phyloP scores from a whole-genome alignment of 1,140 invertebrate species.

The Tetragonula clypearis region DNA sequence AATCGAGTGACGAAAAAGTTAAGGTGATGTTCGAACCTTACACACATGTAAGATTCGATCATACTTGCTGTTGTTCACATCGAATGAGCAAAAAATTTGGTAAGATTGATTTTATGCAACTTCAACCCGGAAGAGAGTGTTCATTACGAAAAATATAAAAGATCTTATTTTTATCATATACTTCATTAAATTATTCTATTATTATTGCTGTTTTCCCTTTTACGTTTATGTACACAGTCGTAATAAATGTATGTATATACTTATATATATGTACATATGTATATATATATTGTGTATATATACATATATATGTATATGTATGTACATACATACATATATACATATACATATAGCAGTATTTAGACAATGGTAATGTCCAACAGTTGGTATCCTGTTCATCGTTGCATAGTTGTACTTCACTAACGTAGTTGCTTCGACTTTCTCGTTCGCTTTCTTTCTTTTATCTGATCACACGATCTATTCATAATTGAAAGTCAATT shows the following conservation, averaged over 20 bases:
- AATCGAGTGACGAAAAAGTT: background rate
- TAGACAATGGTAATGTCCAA: slow-evolving; percentile 82
- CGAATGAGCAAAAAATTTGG: background rate
- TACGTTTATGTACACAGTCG: slow-evolving; percentile 63
- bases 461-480: slow-evolving; percentile 25
- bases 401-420: slow-evolving; percentile 71
- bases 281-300: slow-evolving; percentile 11
- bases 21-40: background rate
- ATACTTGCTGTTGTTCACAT: background rate
- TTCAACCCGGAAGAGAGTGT: background rate
- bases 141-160: background rate
- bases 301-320: slow-evolving; percentile 26
- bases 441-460: slow-evolving; percentile 61
- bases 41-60: background rate
- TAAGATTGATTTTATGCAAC: background rate
- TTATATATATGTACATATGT: slow-evolving; percentile 48
- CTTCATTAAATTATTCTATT: slow-evolving; percentile 21
- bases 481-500: slow-evolving; percentile 6
- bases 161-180: slow-evolving; percentile 38
- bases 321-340: slow-evolving; percentile 43
- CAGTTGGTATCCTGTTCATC: slow-evolving; percentile 78
- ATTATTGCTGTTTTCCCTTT: slow-evolving; percentile 37
- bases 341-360: slow-evolving; percentile 74
- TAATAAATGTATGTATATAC: slow-evolving; percentile 46
- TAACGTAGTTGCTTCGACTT: slow-evolving; percentile 76